Evolutionary conservation across 2,797 vertebrate species (phyloP).

Genomic region (Sandelia bainsii): DNA sequence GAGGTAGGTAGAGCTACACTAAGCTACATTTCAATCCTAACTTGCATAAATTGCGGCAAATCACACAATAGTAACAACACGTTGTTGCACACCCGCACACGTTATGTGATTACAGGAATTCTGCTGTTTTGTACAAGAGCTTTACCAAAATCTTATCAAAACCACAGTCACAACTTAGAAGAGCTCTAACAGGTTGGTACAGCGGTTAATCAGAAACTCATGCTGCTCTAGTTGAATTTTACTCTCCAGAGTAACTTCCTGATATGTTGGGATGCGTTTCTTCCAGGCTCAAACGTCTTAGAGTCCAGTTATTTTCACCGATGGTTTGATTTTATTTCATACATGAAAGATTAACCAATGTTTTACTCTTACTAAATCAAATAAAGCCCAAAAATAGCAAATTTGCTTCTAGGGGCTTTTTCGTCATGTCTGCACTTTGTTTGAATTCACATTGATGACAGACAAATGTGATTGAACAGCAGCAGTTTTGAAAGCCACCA

Average conservation of each 20-base stretch:
- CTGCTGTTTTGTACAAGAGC: background rate
- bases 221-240: background rate
- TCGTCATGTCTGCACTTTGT: background rate
- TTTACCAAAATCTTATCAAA: background rate
- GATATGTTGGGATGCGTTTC: background rate
- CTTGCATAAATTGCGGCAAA: background rate
- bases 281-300: background rate
- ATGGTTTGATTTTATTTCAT: background rate
- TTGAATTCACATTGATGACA: background rate
- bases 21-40: background rate
- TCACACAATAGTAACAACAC: background rate
- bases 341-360: background rate
- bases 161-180: background rate
- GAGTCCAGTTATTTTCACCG: background rate
- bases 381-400: background rate
- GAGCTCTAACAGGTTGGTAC: background rate
- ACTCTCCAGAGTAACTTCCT: background rate
- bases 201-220: slow-evolving; percentile 6
- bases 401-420: background rate
- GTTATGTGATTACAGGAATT: background rate
- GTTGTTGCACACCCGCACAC: background rate
- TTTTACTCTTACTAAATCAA: background rate
- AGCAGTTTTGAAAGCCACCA: background rate
- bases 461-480: background rate
- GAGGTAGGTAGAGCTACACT: background rate